These are phyloP conservation scores for Forbesichthys agassizii DNA, from an alignment of 2,113 vertebrate species.

Conservation along the genomic window DNA sequence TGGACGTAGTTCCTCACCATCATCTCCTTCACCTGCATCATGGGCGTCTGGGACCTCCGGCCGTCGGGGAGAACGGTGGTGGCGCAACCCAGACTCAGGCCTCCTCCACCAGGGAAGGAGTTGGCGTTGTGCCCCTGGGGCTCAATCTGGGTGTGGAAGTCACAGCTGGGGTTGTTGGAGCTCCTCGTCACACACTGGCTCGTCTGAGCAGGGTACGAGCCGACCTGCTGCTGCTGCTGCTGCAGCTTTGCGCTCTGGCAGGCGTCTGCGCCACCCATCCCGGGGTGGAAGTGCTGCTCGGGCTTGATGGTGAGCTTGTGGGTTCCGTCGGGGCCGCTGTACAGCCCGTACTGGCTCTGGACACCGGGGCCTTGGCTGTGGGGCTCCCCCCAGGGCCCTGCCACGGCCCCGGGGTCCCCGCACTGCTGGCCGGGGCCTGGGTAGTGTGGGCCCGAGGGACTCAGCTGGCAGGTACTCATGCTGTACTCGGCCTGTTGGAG, in stretches of 20 bases:
- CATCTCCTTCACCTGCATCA: conserved; percentile 90
- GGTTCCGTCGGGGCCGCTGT: conserved; percentile 55
- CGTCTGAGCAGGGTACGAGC: conserved; percentile 67
- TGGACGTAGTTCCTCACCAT: conserved; percentile 93
- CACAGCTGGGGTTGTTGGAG: conserved; percentile 64
- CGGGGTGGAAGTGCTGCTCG: conserved; percentile 85
- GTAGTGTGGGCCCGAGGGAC: conserved; percentile 77
- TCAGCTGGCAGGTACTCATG: conserved; percentile 83
- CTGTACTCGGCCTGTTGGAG: conserved; percentile 80
- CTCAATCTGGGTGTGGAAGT: conserved; percentile 61
- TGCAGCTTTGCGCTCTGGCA: conserved; percentile 80
- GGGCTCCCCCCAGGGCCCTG: conserved; percentile 73
- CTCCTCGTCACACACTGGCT: conserved; percentile 60
- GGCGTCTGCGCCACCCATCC: conserved; percentile 70
- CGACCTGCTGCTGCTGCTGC: conserved; percentile 60
- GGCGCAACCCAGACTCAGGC: conserved; percentile 66
- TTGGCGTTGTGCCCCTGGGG: conserved; percentile 63
- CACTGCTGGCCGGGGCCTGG: conserved; percentile 54
- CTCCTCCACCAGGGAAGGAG: conserved; percentile 58
- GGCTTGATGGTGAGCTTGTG: conserved; percentile 86
- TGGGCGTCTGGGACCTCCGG: conserved; percentile 78
- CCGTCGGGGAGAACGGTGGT: conserved; percentile 58
- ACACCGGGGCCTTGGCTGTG: conserved; percentile 59
- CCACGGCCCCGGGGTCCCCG: conserved; percentile 17
- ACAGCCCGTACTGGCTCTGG: conserved; percentile 65